These are phyloP conservation scores for Pantherophis guttatus DNA, from an alignment of 2,113 vertebrate genomes.

Conservation along the genomic window DNA sequence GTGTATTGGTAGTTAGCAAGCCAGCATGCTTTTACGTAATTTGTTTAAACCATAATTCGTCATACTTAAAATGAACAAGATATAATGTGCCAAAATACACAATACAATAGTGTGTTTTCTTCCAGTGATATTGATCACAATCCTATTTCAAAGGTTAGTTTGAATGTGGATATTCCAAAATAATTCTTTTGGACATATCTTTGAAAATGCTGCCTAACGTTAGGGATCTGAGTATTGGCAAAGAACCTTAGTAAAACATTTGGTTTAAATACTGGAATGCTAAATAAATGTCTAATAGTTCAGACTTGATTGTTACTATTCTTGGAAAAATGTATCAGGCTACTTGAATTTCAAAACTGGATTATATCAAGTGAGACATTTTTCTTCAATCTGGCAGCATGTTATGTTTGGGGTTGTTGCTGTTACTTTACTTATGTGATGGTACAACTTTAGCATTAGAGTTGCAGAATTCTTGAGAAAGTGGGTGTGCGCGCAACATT, in stretches of 20 bases:
- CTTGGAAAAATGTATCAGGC: not conserved
- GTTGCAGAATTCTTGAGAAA: not conserved
- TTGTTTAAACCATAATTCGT: constrained; percentile 1
- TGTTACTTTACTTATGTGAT: not conserved
- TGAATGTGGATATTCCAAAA: not conserved
- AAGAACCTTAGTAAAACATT: not conserved
- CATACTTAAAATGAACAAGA: not conserved
- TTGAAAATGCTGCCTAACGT: not conserved
- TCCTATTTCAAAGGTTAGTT: not conserved
- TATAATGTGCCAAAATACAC: not conserved
- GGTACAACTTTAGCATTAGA: not conserved
- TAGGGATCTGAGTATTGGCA: not conserved
- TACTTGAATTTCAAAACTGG: not conserved
- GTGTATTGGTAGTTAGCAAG: not conserved
- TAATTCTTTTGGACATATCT: not conserved
- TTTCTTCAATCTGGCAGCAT: not conserved
- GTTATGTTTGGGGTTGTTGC: not conserved
- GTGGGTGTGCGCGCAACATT: not conserved
- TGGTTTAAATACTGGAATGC: not conserved
- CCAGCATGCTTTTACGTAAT: not conserved
- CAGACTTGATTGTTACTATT: not conserved
- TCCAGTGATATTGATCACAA: not conserved
- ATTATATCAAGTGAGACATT: not conserved
- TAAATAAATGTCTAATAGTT: not conserved
- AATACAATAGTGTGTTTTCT: not conserved